Percentiles rank a stretch among this genome's conserved stretches.
These are phyloP conservation scores for Vidua macroura DNA, from an alignment of 2,113 vertebrate genomes.

Conservation along the genomic window DNA sequence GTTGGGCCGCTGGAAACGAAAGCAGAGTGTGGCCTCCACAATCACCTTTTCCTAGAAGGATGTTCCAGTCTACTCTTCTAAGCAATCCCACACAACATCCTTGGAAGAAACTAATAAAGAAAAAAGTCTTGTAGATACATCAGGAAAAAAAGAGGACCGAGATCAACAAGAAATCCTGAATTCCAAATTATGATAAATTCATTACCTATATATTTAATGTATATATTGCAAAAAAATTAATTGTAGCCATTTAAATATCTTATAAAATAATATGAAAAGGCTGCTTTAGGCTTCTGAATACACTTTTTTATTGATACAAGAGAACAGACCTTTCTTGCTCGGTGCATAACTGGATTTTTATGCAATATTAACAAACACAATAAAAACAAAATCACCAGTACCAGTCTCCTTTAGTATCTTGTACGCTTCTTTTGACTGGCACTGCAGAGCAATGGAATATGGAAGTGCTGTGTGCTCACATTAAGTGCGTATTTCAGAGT, in stretches of 20 bases:
- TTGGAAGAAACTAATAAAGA: not conserved
- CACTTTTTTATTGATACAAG: not conserved
- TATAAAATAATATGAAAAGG: not conserved
- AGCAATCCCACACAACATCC: not conserved
- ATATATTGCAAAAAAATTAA: not conserved
- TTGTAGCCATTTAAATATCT: not conserved
- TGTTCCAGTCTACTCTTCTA: not conserved
- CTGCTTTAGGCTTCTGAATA: not conserved
- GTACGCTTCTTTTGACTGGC: not conserved
- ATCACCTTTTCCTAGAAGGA: not conserved
- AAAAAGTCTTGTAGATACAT: accelerated
- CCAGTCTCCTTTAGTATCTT: not conserved
- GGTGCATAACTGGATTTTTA: not conserved
- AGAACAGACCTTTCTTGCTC: not conserved
- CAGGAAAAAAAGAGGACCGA: not conserved
- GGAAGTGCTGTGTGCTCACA: not conserved
- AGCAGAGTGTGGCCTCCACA: not conserved
- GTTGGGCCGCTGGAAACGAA: not conserved
- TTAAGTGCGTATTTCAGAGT: not conserved
- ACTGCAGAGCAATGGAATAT: not conserved
- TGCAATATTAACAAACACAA: not conserved
- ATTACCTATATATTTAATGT: not conserved
- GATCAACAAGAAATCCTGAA: not conserved
- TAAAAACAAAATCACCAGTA: not conserved
- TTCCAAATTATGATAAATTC: not conserved